Evolutionary conservation across 2,113 vertebrate species (phyloP).

Genomic region (Gymnobelideus leadbeateri): DNA sequence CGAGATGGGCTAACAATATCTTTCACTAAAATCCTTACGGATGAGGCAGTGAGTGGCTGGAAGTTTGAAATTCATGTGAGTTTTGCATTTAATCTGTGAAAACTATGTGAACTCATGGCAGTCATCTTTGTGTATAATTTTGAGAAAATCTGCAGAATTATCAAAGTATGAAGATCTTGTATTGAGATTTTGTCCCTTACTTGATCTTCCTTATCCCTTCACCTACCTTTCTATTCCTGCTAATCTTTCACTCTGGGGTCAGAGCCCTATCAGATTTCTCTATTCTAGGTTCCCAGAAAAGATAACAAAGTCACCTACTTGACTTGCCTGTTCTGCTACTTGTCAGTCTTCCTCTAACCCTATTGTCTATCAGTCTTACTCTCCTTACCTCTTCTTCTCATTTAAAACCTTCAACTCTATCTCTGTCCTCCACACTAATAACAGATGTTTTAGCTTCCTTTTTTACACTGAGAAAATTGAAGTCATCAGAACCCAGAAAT

Average conservation of each 20-base stretch:
- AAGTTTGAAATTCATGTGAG: constrained; percentile 99
- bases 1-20: constrained; percentile 99
- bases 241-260: not conserved
- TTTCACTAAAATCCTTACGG: constrained; percentile 99
- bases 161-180: not conserved
- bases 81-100: constrained; percentile 71
- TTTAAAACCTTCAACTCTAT: not conserved
- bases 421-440: not conserved
- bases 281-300: not conserved
- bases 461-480: not conserved
- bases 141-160: not conserved
- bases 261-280: not conserved
- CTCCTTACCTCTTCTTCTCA: not conserved
- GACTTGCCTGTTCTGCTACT: not conserved
- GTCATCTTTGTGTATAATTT: not conserved
- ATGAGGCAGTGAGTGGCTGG: constrained; percentile 99
- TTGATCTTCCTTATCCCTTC: not conserved
- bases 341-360: not conserved
- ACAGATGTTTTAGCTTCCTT: not conserved
- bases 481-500: not conserved
- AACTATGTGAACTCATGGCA: constrained; percentile 18
- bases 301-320: not conserved
- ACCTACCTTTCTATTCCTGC: not conserved
- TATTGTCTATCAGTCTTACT: not conserved
- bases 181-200: not conserved